Base-by-base conservation (phyloP, 2,113 vertebrate species). In the Nothobranchius furzeri region DNA sequence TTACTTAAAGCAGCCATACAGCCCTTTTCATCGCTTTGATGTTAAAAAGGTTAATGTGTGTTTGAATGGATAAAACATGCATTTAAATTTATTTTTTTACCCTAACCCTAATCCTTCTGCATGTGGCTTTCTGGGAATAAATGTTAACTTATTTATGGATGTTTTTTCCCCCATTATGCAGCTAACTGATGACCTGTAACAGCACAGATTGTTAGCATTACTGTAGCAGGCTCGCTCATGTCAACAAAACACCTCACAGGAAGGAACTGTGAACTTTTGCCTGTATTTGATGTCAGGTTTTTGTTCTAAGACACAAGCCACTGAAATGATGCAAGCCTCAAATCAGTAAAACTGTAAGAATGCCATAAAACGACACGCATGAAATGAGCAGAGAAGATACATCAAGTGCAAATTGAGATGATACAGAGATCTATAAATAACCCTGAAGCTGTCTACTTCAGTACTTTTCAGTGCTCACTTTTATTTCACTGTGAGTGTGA, bases 361-460 rank as follows among this genome's bases (percentile, higher is more conserved):
- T 5, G 24, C 20, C 45, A 9, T 13, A 52, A 45, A 55, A 70
- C 5, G 53, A 64, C 14, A 62, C 20, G 55, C 55, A 63, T 56
- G 20, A 85, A 83, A 78, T 58, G 72, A 70, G 50, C 61, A 72
- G 51, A 50, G 52, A 64, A 64, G 30, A 63, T 68, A 76, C 76
- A 81, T 78, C 15, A 81, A 83, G 68, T 49, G 70, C 66, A 70
- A 74, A 83, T 68, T 81, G 63, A 80, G 64, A 78, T 78, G 79
- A 83, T 80, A 75, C 65, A 78, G 53, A 74, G 66, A 79, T 65
- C 82, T 74, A 88, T 81, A 84, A 89, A 91, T 88, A 91, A 88
- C 79, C 69, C 60, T 70, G 73, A 73, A 87, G 75, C 85, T 87
- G 72, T 85, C 64, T 78, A 63, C 66, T 78, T 86, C 75, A 81